Conservation (phyloP, 1,140 invertebrate genomes). For the Polypedilum pembai region DNA sequence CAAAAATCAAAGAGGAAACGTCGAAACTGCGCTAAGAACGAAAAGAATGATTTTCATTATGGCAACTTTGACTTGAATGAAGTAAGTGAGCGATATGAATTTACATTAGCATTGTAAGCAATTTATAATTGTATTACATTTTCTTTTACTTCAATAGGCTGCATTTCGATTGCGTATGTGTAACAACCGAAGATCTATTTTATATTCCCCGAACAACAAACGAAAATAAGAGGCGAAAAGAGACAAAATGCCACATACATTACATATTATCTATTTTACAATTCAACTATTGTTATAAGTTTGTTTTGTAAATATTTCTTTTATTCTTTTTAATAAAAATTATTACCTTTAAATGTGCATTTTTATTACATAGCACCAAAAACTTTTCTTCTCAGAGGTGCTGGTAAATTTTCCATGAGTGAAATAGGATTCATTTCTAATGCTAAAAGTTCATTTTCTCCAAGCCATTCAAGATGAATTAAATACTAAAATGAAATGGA, state of each 20-base stretch:
- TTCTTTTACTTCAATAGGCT: neutral
- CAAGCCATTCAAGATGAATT: constrained; percentile 51
- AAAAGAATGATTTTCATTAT: constrained; percentile 40
- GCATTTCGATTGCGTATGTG: neutral
- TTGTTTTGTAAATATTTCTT: neutral
- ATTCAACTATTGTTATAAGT: too few relatives aligned
- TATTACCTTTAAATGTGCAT: neutral
- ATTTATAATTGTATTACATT: neutral
- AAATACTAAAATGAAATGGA: constrained; percentile 53
- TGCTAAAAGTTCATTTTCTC: constrained; percentile 53
- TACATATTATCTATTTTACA: too few relatives aligned
- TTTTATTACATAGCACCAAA: constrained; percentile 49
- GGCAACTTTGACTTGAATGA: constrained; percentile 38
- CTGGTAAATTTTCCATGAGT: constrained; percentile 53
- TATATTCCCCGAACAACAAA: neutral
- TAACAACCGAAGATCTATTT: constrained; percentile 1
- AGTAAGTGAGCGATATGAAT: neutral
- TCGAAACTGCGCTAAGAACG: constrained; percentile 40
- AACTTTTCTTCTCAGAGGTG: constrained; percentile 52
- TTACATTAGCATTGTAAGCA: neutral
- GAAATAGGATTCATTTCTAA: constrained; percentile 58
- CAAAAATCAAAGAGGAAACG: constrained; percentile 41
- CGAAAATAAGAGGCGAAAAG: neutral
- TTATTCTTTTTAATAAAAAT: constrained; percentile 14
- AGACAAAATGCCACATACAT: too few relatives aligned